Base-by-base conservation (phyloP, 2,888 invertebrate genomes). In the Augiades crinisus region DNA sequence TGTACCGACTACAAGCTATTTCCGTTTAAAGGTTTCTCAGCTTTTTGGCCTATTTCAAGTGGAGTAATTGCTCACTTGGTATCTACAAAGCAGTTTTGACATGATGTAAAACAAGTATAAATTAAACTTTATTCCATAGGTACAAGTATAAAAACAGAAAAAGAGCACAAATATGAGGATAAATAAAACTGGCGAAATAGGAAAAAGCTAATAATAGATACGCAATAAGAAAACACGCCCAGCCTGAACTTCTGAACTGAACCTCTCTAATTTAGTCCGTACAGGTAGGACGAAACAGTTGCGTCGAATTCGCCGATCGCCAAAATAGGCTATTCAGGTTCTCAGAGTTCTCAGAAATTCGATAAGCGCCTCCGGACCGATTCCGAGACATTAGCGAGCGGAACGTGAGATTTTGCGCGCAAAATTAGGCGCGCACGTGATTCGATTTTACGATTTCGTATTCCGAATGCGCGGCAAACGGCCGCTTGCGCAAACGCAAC, bases 361-460 rank as follows among this genome's bases (percentile, higher is more conserved):
- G 51, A 51, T 44, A 51, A 51, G 31, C 51, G 51, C 44, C 51
- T 38, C 44, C 44, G 37, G 10, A 7, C 44, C 58, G 58, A 67
- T 74, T 66, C 62, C 65, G 60, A 70, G 70, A 63, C 67, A 65
- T 63, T 65, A 33, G 61, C 53, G 61, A 67, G 65, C 62, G 67
- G 68, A 68, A 78, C 81, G 81, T 80, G 79, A 75, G 68, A 68
- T 73, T 70, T 70, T 62, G 63, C 66, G 65, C 64, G 69, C 66
- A 65, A 73, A 74, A 68, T 76, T 65, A 68, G 67, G 56, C 59
- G 55, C 49, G 62, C 63, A 72, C 78, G 76, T 81, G 80, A 76
- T 75, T 72, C 63, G 72, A 78, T 75, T 74, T 68, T 60, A 38
- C 24, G 46, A 52, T 74, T 75, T 71, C 60, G 70, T 67, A 72